Percentiles rank a stretch among this genome's conserved stretches.
phyloP scores from a whole-genome alignment of 2,888 invertebrate genomes.

The Synergus japonicus region DNA sequence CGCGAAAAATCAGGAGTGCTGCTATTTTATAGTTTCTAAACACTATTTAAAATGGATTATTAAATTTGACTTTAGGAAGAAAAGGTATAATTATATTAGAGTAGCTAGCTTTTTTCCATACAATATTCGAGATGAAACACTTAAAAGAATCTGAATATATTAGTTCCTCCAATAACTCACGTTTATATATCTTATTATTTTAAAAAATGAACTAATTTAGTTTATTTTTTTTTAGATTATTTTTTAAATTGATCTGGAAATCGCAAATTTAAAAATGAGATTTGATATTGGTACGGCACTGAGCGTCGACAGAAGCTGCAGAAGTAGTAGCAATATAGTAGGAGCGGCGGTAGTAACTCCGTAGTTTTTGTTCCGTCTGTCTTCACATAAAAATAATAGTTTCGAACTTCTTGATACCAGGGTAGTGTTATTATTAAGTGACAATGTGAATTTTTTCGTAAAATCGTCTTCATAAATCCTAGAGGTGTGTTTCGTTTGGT shows the following conservation, averaged over 20 bases:
- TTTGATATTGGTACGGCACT: constrained; percentile 30
- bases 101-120: no score
- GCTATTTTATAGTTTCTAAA: no score
- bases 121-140: no score
- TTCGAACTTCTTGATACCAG: constrained; percentile 47
- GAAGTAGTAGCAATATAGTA: constrained; percentile 29
- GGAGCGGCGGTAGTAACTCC: constrained; percentile 45
- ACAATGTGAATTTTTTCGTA: constrained; percentile 42
- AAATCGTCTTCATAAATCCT: neutral
- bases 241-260: neutral
- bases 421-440: constrained; percentile 56
- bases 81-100: no score
- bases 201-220: no score
- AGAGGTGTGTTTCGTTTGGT: neutral
- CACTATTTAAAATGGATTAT: no score
- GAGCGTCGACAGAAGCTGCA: constrained; percentile 17
- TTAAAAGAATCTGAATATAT: no score
- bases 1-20: no score
- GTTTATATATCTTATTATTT: no score
- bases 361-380: constrained; percentile 65
- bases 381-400: constrained; percentile 63
- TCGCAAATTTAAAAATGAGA: neutral
- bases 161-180: no score
- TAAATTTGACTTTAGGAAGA: no score
- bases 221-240: no score